These are phyloP conservation scores for Umimayanthus chanpuru DNA, from an alignment of 92 coral and sea anemone species.

Conservation along the genomic window DNA sequence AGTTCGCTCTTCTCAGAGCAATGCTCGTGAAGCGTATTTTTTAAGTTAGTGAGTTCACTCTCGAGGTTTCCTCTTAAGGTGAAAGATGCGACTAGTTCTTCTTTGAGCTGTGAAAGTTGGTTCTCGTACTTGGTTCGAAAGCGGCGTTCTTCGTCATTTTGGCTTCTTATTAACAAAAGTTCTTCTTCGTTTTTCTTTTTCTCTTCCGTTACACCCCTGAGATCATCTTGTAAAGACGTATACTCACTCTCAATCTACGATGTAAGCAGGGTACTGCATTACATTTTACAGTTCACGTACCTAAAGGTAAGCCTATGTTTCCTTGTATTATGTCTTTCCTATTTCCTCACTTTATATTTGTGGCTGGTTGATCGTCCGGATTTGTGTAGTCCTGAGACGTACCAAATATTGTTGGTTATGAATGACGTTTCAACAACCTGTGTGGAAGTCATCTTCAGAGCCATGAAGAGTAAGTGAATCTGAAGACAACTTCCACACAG, in stretches of 20 bases:
- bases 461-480: too few species aligned
- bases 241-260: slow-evolving; percentile 33
- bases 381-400: too few species aligned
- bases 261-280: neutral
- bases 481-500: too few species aligned
- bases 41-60: slow-evolving; percentile 44
- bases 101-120: slow-evolving; percentile 57
- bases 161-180: slow-evolving; percentile 6
- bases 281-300: neutral
- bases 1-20: slow-evolving; percentile 44
- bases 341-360: too few species aligned
- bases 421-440: too few species aligned
- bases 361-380: too few species aligned
- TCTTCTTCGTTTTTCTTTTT: slow-evolving; percentile 27
- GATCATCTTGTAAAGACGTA: slow-evolving; percentile 31
- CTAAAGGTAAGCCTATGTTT: too few species aligned
- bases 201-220: slow-evolving; percentile 25
- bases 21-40: slow-evolving; percentile 60
- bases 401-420: too few species aligned
- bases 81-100: slow-evolving; percentile 46
- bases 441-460: too few species aligned
- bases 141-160: slow-evolving; percentile 34
- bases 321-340: too few species aligned
- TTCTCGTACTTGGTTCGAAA: slow-evolving; percentile 19
- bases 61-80: slow-evolving; percentile 44